A percentile compares a stretch with the other conserved stretches of the same genome.
Conservation (phyloP, 1,140 invertebrate species). For the Drosophila mayri region DNA sequence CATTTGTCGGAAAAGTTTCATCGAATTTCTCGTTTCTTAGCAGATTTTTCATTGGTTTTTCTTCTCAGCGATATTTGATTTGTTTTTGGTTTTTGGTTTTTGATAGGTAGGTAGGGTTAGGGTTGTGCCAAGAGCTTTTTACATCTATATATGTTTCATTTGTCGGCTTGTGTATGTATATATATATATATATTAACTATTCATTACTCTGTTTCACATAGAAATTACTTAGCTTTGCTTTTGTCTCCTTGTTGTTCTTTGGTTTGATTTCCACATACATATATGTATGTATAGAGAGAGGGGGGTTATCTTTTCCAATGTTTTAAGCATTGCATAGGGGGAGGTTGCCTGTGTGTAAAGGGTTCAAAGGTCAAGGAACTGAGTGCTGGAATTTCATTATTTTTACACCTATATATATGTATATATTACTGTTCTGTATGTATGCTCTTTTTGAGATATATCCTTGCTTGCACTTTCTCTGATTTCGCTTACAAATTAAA, state of each 20-base stretch:
- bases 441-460: slow-evolving; percentile 7
- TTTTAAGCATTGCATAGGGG: background rate
- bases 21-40: slow-evolving; percentile 41
- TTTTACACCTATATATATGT: slow-evolving; percentile 46
- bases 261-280: slow-evolving; percentile 25
- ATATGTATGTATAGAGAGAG: background rate
- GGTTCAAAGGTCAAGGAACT: slow-evolving; percentile 21
- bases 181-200: slow-evolving; percentile 41
- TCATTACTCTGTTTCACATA: slow-evolving; percentile 56
- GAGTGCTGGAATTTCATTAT: slow-evolving; percentile 39
- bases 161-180: slow-evolving; percentile 22
- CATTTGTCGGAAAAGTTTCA: slow-evolving; percentile 76
- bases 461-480: slow-evolving; percentile 21
- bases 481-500: slow-evolving; percentile 56
- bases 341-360: background rate
- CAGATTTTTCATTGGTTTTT: slow-evolving; percentile 24
- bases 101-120: slow-evolving; percentile 1
- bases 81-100: slow-evolving; percentile 6
- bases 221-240: slow-evolving; percentile 39
- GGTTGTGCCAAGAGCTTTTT: slow-evolving; percentile 43
- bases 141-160: slow-evolving; percentile 28
- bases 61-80: slow-evolving; percentile 33
- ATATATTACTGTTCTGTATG: background rate
- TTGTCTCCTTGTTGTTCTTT: slow-evolving; percentile 52
- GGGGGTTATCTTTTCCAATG: background rate